These are phyloP conservation scores for Dioctria linearis DNA, from an alignment of 2,888 invertebrate genomes.

Conservation along the genomic window DNA sequence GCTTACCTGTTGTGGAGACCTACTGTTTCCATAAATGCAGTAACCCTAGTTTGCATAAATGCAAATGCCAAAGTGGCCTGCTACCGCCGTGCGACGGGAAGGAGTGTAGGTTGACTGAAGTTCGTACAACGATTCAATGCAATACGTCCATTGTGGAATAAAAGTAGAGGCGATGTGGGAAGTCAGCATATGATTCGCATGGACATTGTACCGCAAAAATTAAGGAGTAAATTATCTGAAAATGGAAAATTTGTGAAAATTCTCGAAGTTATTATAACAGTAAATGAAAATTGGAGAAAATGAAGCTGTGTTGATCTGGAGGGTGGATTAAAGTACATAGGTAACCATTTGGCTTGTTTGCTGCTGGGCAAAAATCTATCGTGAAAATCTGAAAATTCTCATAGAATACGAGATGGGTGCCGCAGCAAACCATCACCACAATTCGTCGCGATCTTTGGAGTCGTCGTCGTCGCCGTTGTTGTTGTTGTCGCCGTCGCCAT, in stretches of 20 bases:
- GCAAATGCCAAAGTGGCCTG: constrained; percentile 28
- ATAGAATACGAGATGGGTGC: constrained; percentile 33
- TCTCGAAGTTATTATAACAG: constrained; percentile 20
- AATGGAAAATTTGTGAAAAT: constrained; percentile 16
- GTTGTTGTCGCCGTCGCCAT: constrained; percentile 3
- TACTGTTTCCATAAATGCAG: constrained; percentile 31
- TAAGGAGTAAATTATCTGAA: not conserved
- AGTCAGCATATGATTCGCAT: not conserved
- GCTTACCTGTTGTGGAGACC: constrained; percentile 14
- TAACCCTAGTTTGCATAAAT: constrained; percentile 42
- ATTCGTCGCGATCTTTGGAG: too few relatives aligned
- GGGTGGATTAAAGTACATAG: not conserved
- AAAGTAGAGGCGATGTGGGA: not conserved
- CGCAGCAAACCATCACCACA: not conserved
- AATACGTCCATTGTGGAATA: not conserved
- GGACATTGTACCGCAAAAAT: too few relatives aligned
- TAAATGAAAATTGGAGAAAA: not conserved
- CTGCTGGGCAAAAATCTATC: not conserved
- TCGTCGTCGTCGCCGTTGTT: not conserved
- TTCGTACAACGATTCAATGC: constrained; percentile 1
- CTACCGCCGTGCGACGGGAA: not conserved
- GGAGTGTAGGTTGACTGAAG: constrained; percentile 13
- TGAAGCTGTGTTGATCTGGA: not conserved
- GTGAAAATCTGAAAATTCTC: constrained; percentile 2
- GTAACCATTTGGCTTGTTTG: not conserved